phyloP scores from a whole-genome alignment of 2,113 vertebrate species.

The Phyllostomus discolor region DNA sequence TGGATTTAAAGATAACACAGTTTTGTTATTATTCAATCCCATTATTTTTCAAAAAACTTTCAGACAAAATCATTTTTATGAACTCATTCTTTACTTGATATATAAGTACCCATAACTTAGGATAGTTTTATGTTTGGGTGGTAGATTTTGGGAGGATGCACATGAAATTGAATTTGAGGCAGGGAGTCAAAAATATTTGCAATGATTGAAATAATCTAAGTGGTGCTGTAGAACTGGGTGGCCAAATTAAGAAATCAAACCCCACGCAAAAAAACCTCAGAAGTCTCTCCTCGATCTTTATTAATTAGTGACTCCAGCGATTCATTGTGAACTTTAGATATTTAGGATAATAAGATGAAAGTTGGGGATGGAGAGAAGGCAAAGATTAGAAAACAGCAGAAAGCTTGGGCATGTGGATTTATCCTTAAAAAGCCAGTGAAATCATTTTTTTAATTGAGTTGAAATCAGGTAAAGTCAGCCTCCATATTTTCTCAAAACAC shows the following conservation, averaged over 20 bases:
- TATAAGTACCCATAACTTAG: background rate
- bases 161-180: background rate
- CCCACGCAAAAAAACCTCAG: background rate
- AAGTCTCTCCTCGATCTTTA: background rate
- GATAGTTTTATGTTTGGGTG: background rate
- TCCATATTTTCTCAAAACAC: background rate
- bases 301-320: background rate
- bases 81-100: background rate
- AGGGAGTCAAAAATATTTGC: background rate
- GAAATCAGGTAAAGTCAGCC: background rate
- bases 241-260: background rate
- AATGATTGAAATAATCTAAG: background rate
- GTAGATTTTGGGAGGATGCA: background rate
- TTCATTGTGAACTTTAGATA: background rate
- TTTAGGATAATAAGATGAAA: background rate
- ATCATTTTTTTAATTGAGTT: background rate
- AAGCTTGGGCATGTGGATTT: background rate
- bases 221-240: background rate
- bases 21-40: background rate
- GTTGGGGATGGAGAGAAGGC: background rate
- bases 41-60: background rate
- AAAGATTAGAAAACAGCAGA: background rate
- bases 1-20: background rate
- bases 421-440: background rate
- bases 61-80: background rate